Base-by-base conservation (phyloP, 2,113 vertebrate genomes). In the Cynoglossus semilaevis region DNA sequence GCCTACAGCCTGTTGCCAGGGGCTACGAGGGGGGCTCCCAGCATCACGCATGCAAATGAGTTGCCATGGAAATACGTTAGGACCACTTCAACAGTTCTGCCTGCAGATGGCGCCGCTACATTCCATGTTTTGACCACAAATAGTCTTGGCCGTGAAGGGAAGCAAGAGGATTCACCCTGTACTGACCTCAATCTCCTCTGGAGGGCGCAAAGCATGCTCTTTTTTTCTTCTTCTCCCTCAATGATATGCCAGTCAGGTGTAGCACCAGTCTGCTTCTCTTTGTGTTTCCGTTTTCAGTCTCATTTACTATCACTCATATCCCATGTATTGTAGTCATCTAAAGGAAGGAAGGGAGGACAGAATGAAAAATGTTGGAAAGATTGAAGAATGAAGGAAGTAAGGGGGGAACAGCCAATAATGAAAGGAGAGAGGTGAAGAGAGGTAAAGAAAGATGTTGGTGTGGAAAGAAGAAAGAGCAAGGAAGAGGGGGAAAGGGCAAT, bases 51-150 rank as follows among this genome's bases (percentile, higher is more conserved):
- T 41, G 38, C 38, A 41, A 4, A 8, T n/a, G 69, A 79, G 89
- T 90, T 91, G 66, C 88, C 85, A 90, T 91, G 89, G 89, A 84
- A 84, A 90, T 79, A 4, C 11, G 22, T 29, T 6, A 38, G 47
- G 58, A 41, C 9, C 11, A 67, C 72, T 79, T 79, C 40, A 5
- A 36, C 14, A 10, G 5, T 49, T 60, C 29, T 10, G 15, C 88
- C 90, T 76, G 80, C 81, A 92, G 90, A 84, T 89, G 87, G 88
- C 51, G 73, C 80, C 83, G 59, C 57, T 7, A 63, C 47, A 57
- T 69, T 67, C 70, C 35, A 3, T 34, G 44, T 51, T 14, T 13
- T 10, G 35, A 29, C 13, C 37, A 29, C 29, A 15, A 45, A 29
- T 6, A 29, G 34, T 35, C 49, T 49, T 0, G 17, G 10, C 11